Evolutionary conservation across 2,888 invertebrate genomes (phyloP), one percentile per base, ranked within the genome.

Genomic region (Amaurobius ferox): DNA sequence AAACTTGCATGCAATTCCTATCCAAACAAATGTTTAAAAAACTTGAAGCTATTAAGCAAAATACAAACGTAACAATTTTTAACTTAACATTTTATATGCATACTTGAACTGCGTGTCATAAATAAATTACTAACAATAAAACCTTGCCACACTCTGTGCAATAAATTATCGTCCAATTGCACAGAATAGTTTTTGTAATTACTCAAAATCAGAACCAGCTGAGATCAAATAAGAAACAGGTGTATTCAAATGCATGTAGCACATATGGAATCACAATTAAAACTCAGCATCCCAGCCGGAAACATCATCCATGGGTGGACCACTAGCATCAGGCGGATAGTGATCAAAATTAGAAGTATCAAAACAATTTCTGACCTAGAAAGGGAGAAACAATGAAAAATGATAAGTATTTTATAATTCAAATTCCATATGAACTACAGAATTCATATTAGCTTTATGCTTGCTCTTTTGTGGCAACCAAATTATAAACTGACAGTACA

Each of bases 301-400:
- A 6, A 79, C 35, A 32, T 86, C 86, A 32, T 86, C 86, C 16
- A 70, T 29, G 11, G 86, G 86, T 3, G 79, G 70, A 19, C 79
- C 76, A 55, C 55, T 55, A 0, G 94, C 94, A 90, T 98, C 98
- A 1, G 96, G 95, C 16, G 99, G 98, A 92, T 98, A 99, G 88
- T 96, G 95, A 92, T 99, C 99, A 91, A 99, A 99, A 93, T 99
- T 99, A 88, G 96, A 94, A 0, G 97, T 97, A 91, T 99, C 99
- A 13, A 86, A 19, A 16, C 79, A 79, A 40, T 79, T 44, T 23
- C 79, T 35, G n/a, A 86, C 76, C 86, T 86, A 39, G 0, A 64
- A 32, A 68, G 66, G 44, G 68, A 77, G 16, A 16, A 9, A 35
- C 35, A 35, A 35, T 35, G 9, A 35, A 35, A 35, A 35, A 35